Evolutionary conservation across 2,888 invertebrate species (phyloP).

Genomic region (Platypus cylindrus): DNA sequence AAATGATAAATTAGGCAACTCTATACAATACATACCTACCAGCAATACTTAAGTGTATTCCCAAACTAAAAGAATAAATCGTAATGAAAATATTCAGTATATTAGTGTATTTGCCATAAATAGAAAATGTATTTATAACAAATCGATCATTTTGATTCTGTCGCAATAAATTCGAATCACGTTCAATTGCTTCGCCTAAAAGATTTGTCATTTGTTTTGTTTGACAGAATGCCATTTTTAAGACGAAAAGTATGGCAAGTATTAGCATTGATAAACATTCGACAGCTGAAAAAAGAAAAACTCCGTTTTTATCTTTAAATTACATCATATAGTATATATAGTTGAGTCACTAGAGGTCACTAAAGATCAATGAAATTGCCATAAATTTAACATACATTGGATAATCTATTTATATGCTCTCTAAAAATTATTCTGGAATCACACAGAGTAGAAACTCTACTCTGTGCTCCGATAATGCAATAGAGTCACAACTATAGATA

Average conservation of each 20-base stretch:
- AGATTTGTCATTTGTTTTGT: constrained; percentile 5
- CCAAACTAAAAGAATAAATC: constrained; percentile 6
- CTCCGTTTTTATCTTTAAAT: no score
- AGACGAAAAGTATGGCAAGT: constrained; percentile 1
- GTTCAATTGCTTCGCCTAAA: constrained; percentile 1
- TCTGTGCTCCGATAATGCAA: no score
- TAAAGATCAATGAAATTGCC: no score
- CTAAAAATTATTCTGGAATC: no score
- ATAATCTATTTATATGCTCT: no score
- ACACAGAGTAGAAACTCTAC: no score
- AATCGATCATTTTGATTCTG: constrained; percentile 1
- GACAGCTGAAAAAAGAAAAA: constrained; percentile 4
- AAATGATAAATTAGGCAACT: no score
- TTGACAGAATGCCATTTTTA: constrained; percentile 6
- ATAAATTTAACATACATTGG: no score
- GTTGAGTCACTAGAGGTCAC: no score
- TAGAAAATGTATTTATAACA: not conserved
- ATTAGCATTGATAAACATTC: constrained; percentile 8
- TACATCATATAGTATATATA: not conserved
- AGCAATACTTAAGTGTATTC: constrained; percentile 6
- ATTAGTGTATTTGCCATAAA: constrained; percentile 3
- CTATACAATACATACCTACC: constrained; percentile 4
- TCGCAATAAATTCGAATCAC: not conserved
- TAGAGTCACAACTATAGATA: no score
- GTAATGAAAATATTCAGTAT: constrained; percentile 3